These are phyloP conservation scores for Penaeus indicus DNA, from an alignment of 1,140 invertebrate genomes.

Conservation along the genomic window DNA sequence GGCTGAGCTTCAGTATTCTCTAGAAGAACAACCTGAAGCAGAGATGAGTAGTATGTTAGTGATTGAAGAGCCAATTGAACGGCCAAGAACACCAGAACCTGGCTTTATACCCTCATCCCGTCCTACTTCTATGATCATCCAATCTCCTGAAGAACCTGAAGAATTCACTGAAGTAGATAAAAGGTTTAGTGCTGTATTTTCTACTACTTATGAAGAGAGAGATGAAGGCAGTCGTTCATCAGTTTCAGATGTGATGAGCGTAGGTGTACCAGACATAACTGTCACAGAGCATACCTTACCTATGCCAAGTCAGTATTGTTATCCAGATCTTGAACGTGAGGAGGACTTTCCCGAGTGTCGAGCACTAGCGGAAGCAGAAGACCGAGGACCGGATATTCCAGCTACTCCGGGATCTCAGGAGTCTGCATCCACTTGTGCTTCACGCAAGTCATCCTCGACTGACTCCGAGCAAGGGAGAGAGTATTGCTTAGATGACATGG, in stretches of 20 bases:
- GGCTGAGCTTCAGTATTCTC: constrained; percentile 58
- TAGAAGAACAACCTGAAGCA: constrained; percentile 68
- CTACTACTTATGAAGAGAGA: constrained; percentile 64
- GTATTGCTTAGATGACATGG: constrained; percentile 74
- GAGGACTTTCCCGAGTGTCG: constrained; percentile 68
- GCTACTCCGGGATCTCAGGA: constrained; percentile 75
- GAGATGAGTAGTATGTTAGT: constrained; percentile 67
- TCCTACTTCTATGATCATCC: constrained; percentile 52
- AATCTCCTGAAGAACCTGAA: constrained; percentile 67
- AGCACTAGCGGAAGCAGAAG: constrained; percentile 35
- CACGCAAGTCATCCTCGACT: constrained; percentile 71
- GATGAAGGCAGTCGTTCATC: constrained; percentile 34
- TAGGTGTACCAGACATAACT: constrained; percentile 79
- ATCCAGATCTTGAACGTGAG: constrained; percentile 74
- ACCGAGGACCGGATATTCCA: constrained; percentile 65
- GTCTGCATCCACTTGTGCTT: constrained; percentile 76
- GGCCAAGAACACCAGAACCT: constrained; percentile 73
- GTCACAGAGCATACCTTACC: constrained; percentile 78
- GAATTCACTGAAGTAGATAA: constrained; percentile 73
- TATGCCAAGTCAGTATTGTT: constrained; percentile 71
- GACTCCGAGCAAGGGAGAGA: constrained; percentile 77
- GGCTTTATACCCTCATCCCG: constrained; percentile 62
- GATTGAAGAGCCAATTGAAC: constrained; percentile 72
- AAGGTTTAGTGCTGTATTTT: constrained; percentile 65
- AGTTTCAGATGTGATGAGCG: constrained; percentile 68